Evolutionary conservation across 2,797 vertebrate genomes (phyloP).

Genomic region (Petrocephalus schoutedeni): DNA sequence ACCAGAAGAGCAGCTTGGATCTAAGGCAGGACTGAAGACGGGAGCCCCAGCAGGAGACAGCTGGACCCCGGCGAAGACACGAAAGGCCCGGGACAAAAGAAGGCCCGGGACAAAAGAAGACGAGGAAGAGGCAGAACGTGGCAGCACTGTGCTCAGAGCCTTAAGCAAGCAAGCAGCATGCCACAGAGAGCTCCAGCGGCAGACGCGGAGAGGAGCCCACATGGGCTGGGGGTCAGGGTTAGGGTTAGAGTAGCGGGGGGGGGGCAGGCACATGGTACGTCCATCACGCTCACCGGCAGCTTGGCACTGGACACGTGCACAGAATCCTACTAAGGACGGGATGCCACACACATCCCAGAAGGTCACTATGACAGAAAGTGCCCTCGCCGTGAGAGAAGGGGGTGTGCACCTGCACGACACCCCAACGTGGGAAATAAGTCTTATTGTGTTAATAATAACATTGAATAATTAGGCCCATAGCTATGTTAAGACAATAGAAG

Average conservation of each 20-base stretch:
- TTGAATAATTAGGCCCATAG: neutral
- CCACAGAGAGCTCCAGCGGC: neutral
- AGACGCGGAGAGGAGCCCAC: neutral
- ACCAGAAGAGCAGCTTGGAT: neutral
- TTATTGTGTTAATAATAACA: neutral
- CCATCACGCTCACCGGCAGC: neutral
- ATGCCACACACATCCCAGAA: neutral
- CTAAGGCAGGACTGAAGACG: neutral
- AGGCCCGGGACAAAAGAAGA: neutral
- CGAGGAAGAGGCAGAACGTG: neutral
- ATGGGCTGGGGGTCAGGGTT: neutral
- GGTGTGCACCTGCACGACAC: neutral
- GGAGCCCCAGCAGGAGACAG: neutral
- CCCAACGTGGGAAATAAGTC: neutral
- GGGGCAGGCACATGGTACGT: neutral
- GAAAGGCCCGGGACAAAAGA: neutral
- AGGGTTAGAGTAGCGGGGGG: no score
- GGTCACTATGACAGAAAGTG: neutral
- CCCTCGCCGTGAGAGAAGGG: neutral
- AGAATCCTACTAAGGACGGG: neutral
- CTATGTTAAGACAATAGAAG: neutral
- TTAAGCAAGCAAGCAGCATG: neutral
- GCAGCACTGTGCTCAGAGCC: neutral
- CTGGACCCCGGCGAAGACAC: neutral
- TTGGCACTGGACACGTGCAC: neutral